Evolutionary conservation across 2,888 invertebrate species (phyloP).

Genomic region (Plebejus anna): DNA sequence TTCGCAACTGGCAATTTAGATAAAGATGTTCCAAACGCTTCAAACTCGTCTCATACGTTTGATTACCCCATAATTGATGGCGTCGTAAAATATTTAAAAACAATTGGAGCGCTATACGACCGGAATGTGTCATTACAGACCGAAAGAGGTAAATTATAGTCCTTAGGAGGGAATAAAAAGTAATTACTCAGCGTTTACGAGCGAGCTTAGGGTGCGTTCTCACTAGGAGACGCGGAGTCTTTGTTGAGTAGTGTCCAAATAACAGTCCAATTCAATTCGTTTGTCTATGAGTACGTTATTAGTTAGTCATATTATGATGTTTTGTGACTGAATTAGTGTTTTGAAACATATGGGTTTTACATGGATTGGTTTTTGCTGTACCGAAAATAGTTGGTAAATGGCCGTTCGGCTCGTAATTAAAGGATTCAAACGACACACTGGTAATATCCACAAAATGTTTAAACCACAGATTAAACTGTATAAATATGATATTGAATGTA

Average conservation of each 20-base stretch:
- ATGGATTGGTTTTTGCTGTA: too few relatives aligned
- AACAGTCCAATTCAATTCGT: too few relatives aligned
- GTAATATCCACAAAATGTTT: too few relatives aligned
- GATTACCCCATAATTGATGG: neutral
- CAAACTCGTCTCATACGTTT: constrained; percentile 22
- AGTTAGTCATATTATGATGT: too few relatives aligned
- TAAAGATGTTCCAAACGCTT: neutral
- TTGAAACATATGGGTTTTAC: too few relatives aligned
- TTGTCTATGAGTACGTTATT: too few relatives aligned
- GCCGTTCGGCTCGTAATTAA: too few relatives aligned
- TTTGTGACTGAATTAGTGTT: too few relatives aligned
- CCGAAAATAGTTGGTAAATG: too few relatives aligned
- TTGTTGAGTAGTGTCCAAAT: neutral
- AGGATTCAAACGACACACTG: too few relatives aligned
- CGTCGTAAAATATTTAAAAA: constrained; percentile 24
- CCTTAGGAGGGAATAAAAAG: constrained; percentile 68
- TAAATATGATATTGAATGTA: too few relatives aligned
- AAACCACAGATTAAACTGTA: too few relatives aligned
- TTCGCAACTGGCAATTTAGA: neutral
- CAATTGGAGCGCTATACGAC: constrained; percentile 8
- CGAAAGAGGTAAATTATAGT: constrained; percentile 48
- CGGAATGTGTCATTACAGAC: constrained; percentile 39
- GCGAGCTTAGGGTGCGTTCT: constrained; percentile 43
- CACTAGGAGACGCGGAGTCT: neutral
- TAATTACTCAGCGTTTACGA: constrained; percentile 74